These are phyloP conservation scores for Sula dactylatra DNA, from an alignment of 2,113 vertebrate genomes.

Conservation along the genomic window DNA sequence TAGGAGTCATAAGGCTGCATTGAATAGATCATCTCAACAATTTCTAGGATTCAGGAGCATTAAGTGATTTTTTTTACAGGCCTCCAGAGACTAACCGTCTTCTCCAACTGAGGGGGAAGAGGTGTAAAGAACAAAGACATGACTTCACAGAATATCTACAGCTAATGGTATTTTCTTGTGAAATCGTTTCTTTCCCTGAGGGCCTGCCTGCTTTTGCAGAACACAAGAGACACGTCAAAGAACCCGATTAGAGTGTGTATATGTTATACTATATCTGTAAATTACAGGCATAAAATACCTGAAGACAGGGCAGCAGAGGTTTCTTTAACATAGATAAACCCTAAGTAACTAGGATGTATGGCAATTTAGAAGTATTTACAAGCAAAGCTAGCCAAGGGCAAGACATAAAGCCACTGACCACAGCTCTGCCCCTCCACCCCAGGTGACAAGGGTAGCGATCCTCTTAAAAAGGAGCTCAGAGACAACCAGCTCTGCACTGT, in stretches of 20 bases:
- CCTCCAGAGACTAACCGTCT: not conserved
- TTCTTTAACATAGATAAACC: not conserved
- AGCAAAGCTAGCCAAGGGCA: not conserved
- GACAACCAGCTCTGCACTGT: not conserved
- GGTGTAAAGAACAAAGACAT: not conserved
- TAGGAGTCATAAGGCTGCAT: not conserved
- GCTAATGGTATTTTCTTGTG: not conserved
- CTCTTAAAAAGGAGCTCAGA: not conserved
- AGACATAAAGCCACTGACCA: not conserved
- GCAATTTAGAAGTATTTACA: not conserved
- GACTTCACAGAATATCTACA: not conserved
- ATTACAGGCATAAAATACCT: not conserved
- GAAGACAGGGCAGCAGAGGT: not conserved
- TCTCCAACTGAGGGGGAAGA: not conserved
- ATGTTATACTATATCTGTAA: not conserved
- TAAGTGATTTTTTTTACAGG: not conserved
- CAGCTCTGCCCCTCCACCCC: not conserved
- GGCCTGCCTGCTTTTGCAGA: not conserved
- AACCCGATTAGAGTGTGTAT: accelerated
- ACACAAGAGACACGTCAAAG: not conserved
- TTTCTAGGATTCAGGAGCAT: not conserved
- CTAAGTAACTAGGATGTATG: not conserved
- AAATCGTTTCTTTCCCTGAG: not conserved
- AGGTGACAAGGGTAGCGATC: not conserved
- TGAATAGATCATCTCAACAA: not conserved